These are phyloP conservation scores for Triplophysa rosa DNA, from an alignment of 2,113 vertebrate species.

Conservation along the genomic window DNA sequence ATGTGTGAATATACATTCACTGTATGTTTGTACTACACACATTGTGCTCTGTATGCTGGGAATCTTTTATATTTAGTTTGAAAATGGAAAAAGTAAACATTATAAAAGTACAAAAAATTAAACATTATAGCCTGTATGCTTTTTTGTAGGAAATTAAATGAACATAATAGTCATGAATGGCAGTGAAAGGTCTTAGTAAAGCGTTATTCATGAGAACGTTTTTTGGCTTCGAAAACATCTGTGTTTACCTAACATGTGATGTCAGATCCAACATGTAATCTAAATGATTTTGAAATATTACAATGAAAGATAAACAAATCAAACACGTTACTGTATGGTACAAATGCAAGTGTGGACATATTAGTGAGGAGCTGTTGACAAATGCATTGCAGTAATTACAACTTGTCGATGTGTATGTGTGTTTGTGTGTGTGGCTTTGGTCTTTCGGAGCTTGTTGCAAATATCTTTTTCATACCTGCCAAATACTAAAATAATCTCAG, in stretches of 20 bases:
- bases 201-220: not conserved
- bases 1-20: not conserved
- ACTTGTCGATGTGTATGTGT: slow-evolving; percentile 37
- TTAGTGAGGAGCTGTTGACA: slow-evolving; percentile 17
- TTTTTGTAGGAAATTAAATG: not conserved
- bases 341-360: slow-evolving; percentile 16
- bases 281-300: not conserved
- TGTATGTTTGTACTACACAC: not conserved
- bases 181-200: not conserved
- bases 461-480: not conserved
- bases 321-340: not conserved
- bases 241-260: not conserved
- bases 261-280: not conserved
- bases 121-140: not conserved
- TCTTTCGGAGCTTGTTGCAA: not conserved
- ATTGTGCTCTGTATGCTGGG: not conserved
- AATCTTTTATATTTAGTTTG: not conserved
- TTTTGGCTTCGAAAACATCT: not conserved
- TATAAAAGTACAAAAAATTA: no score
- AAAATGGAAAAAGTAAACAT: not conserved
- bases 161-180: not conserved
- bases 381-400: slow-evolving; percentile 39
- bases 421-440: not conserved
- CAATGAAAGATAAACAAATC: not conserved
- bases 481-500: not conserved